Evolutionary conservation across 1,140 invertebrate genomes (phyloP).

Genomic region (Musca vetustissima): DNA sequence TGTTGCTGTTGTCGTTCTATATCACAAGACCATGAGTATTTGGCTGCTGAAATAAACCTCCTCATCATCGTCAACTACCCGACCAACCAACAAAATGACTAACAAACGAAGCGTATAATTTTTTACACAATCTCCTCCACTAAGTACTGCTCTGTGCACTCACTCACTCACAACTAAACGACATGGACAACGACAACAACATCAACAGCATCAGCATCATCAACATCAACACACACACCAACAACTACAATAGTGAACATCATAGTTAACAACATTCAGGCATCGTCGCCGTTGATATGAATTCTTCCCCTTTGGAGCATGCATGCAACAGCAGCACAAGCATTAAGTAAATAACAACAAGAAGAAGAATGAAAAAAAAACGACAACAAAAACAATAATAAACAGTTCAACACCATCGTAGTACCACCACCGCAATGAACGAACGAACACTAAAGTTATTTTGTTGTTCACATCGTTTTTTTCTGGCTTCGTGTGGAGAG

Average conservation of each 20-base stretch:
- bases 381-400: background rate
- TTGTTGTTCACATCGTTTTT: background rate
- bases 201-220: background rate
- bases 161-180: background rate
- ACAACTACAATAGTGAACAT: no score
- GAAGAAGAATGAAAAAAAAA: background rate
- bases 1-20: no score
- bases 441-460: conserved; percentile 15
- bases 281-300: no score
- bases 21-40: no score
- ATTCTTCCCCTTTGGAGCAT: no score
- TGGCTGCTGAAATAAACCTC: no score
- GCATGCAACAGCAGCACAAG: no score
- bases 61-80: background rate
- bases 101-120: conserved; percentile 20
- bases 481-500: background rate
- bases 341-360: background rate
- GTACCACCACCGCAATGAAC: background rate
- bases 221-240: no score
- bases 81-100: conserved; percentile 3
- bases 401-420: background rate
- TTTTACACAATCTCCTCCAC: conserved; percentile 17
- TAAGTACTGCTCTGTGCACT: no score
- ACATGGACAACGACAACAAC: background rate
- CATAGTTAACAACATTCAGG: no score